These are phyloP conservation scores for Montifringilla adamsi DNA, from an alignment of 2,113 vertebrate species.

Conservation along the genomic window DNA sequence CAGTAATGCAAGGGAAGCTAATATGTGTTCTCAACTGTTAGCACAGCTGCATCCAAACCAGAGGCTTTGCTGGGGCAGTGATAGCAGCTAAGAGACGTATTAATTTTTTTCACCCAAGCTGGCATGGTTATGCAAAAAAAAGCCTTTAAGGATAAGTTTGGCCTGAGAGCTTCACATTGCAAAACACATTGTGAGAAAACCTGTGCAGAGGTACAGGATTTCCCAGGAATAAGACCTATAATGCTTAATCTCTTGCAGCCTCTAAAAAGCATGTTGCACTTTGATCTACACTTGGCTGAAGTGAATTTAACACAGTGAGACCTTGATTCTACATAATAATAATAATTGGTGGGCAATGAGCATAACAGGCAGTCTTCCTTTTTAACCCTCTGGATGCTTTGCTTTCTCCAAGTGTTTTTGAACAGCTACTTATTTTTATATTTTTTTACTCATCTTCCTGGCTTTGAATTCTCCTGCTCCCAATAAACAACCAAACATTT, in stretches of 20 bases:
- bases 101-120: slow-evolving; percentile 10
- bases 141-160: background rate
- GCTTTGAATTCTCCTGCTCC: background rate
- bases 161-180: background rate
- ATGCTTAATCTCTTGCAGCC: background rate
- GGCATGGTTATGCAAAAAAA: background rate
- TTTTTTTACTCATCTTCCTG: background rate
- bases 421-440: background rate
- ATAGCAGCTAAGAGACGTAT: background rate
- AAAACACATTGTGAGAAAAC: background rate
- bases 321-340: background rate
- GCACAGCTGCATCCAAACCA: slow-evolving; percentile 6
- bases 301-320: background rate
- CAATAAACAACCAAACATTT: background rate
- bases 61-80: background rate
- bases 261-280: background rate
- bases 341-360: background rate
- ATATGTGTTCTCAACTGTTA: slow-evolving; percentile 5
- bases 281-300: background rate
- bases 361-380: background rate
- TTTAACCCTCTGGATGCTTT: background rate
- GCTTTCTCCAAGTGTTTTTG: background rate
- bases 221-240: background rate
- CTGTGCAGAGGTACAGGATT: background rate
- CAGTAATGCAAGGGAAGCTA: background rate